A percentile compares a stretch with the other conserved stretches of the same genome.
These are phyloP conservation scores for Poecile montanus DNA, from an alignment of 2,797 vertebrate species.

Conservation along the genomic window DNA sequence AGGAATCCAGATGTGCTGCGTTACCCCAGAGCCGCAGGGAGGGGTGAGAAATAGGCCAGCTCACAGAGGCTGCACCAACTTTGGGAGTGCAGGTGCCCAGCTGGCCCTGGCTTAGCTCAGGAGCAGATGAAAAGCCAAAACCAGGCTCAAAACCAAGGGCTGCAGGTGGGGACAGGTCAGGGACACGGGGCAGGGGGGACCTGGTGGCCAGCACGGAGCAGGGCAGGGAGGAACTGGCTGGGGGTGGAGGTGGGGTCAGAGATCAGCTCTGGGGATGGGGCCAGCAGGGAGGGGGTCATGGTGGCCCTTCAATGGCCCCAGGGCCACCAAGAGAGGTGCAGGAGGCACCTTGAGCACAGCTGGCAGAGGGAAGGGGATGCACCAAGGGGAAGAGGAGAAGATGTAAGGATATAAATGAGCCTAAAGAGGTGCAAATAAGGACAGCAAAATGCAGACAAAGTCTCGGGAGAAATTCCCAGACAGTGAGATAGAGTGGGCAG, in stretches of 20 bases:
- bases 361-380: not conserved
- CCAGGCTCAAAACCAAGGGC: not conserved
- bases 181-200: not conserved
- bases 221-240: not conserved
- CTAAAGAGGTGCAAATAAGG: conserved; percentile 53
- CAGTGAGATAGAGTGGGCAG: conserved; percentile 46
- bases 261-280: not conserved
- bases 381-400: not conserved
- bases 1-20: conserved; percentile 13
- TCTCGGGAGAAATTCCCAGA: conserved; percentile 70
- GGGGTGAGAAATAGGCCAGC: not conserved
- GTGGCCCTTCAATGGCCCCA: not conserved
- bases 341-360: not conserved
- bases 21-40: not conserved
- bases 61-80: not conserved
- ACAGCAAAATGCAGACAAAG: conserved; percentile 34
- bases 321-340: not conserved
- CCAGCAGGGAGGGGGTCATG: not conserved
- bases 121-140: not conserved
- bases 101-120: not conserved
- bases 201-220: rapidly evolving
- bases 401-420: not conserved
- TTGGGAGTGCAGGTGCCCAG: not conserved
- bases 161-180: not conserved
- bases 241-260: not conserved